A percentile compares a stretch with the other conserved stretches of the same genome.
phyloP scores from a whole-genome alignment of 2,888 invertebrate genomes.

The Diaprepes abbreviatus region DNA sequence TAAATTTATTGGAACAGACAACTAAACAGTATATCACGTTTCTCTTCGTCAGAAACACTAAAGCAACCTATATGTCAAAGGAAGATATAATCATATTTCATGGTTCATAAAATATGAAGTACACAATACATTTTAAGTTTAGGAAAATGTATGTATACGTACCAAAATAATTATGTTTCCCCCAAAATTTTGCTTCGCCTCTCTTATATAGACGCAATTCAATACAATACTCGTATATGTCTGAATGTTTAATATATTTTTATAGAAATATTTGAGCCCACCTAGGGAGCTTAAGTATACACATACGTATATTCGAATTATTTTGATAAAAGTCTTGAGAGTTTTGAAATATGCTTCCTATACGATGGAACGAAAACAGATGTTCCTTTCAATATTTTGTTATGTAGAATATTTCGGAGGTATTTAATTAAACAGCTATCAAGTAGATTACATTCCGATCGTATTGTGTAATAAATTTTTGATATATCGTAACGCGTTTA shows the following conservation, averaged over 20 bases:
- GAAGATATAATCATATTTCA: no score
- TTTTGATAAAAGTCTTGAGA: conserved; percentile 2
- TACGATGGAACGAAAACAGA: background rate
- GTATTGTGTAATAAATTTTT: background rate
- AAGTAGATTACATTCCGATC: background rate
- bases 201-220: no score
- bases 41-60: no score
- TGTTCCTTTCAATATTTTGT: conserved; percentile 8
- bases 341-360: background rate
- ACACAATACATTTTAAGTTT: no score
- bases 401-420: background rate
- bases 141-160: no score
- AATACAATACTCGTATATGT: no score
- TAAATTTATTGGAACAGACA: no score
- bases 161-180: no score
- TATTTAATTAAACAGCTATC: conserved; percentile 4
- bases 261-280: background rate
- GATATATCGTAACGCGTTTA: background rate
- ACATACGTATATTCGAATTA: conserved; percentile 4
- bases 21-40: no score
- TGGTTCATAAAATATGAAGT: no score
- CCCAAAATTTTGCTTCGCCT: no score
- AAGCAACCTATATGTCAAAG: no score
- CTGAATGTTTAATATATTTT: background rate
- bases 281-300: background rate